These are phyloP conservation scores for Nautilus pompilius DNA, from an alignment of 1,140 invertebrate genomes.

Conservation along the genomic window DNA sequence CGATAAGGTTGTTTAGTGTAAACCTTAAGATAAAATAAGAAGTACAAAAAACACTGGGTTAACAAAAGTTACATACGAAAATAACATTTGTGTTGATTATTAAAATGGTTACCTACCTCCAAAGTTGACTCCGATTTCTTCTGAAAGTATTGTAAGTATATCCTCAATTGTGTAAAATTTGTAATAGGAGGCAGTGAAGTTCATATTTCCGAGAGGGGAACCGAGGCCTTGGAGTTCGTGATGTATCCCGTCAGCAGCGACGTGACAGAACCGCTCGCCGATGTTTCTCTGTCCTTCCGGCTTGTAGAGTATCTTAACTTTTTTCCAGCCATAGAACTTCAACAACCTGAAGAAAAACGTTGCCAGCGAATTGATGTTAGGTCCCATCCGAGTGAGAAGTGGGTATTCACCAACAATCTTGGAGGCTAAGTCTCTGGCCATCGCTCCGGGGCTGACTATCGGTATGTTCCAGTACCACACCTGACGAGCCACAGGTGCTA, in stretches of 20 bases:
- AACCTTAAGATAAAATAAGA: no score
- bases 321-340: slow-evolving; percentile 64
- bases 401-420: slow-evolving; percentile 61
- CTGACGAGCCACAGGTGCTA: slow-evolving; percentile 85
- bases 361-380: slow-evolving; percentile 73
- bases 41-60: no score
- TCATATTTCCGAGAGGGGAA: neutral
- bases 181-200: neutral
- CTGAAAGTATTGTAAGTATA: neutral
- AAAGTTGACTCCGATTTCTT: neutral
- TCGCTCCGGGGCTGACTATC: slow-evolving; percentile 79
- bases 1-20: no score
- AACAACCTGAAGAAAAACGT: slow-evolving; percentile 67
- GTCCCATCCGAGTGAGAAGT: slow-evolving; percentile 81
- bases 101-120: neutral
- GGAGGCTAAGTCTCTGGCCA: slow-evolving; percentile 72
- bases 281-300: slow-evolving; percentile 61
- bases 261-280: slow-evolving; percentile 58
- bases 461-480: slow-evolving; percentile 76
- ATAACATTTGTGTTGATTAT: no score
- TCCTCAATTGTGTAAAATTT: slow-evolving; percentile 1
- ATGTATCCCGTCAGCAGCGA: slow-evolving; percentile 33
- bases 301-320: slow-evolving; percentile 70
- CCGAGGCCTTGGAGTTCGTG: slow-evolving; percentile 25
- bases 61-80: no score